Conservation (phyloP, 2,113 vertebrate species). For the Sinocyclocheilus anshuiensis region DNA sequence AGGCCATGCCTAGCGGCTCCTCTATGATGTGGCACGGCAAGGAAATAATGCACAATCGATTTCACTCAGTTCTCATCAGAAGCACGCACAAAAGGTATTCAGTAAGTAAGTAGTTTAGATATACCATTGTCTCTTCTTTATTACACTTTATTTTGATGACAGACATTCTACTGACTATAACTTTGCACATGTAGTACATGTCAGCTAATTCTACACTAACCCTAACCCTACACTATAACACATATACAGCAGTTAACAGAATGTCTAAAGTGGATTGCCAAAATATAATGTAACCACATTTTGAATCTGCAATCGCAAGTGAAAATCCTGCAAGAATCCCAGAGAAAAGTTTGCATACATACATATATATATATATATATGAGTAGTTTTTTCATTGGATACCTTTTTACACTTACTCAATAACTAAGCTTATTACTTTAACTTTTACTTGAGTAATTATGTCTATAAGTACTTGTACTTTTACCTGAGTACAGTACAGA, state of each 20-base stretch:
- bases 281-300: not conserved
- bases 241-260: no score
- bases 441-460: no score
- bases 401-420: not conserved
- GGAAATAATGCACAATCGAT: not conserved
- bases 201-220: no score
- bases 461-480: no score
- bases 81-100: not conserved
- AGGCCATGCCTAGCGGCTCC: not conserved
- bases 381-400: not conserved
- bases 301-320: not conserved
- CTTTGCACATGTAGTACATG: no score
- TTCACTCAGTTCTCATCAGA: not conserved
- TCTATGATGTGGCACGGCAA: not conserved
- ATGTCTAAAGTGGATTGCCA: no score
- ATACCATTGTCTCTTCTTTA: not conserved
- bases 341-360: not conserved
- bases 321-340: not conserved
- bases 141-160: not conserved
- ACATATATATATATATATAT: no score
- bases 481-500: not conserved
- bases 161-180: not conserved
- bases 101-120: not conserved
- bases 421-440: no score
- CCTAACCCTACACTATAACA: no score